Conservation (phyloP, 2,888 invertebrate species). For the Alitta virens region DNA sequence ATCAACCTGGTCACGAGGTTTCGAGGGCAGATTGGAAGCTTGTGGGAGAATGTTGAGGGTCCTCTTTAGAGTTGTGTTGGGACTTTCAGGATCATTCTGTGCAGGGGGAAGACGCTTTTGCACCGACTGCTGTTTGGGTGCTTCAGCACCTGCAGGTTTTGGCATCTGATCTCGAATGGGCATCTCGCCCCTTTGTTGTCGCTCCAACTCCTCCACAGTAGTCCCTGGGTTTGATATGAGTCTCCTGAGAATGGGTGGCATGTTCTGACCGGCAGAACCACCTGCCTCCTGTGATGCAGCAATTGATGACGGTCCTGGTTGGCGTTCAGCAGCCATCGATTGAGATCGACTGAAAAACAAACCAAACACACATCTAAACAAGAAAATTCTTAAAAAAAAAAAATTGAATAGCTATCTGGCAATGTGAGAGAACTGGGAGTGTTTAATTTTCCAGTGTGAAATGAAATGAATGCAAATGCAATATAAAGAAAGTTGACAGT, state of each 20-base stretch:
- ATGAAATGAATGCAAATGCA: too few species aligned
- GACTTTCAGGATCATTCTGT: slow-evolving; percentile 20
- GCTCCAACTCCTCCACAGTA: slow-evolving; percentile 84
- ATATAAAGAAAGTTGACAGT: too few species aligned
- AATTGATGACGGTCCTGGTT: background rate
- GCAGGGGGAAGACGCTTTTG: slow-evolving; percentile 1
- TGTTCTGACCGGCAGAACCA: background rate
- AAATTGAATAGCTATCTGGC: too few species aligned
- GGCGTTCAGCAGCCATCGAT: background rate
- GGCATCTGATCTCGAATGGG: slow-evolving; percentile 18
- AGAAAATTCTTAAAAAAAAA: too few species aligned
- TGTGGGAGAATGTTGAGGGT: slow-evolving; percentile 28
- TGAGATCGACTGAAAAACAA: background rate
- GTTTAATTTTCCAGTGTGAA: too few species aligned
- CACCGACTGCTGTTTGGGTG: background rate
- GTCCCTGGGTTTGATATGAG: slow-evolving; percentile 82
- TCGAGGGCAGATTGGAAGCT: background rate
- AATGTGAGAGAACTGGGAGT: too few species aligned
- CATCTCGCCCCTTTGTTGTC: slow-evolving; percentile 23
- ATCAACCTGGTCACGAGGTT: background rate
- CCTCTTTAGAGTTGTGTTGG: slow-evolving; percentile 28
- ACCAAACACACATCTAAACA: too few species aligned
- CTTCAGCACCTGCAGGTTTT: slow-evolving; percentile 18
- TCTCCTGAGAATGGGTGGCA: slow-evolving; percentile 65
- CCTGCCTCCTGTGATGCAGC: background rate